These are phyloP conservation scores for Gari tellinella DNA, from an alignment of 2,888 invertebrate genomes.

Conservation along the genomic window DNA sequence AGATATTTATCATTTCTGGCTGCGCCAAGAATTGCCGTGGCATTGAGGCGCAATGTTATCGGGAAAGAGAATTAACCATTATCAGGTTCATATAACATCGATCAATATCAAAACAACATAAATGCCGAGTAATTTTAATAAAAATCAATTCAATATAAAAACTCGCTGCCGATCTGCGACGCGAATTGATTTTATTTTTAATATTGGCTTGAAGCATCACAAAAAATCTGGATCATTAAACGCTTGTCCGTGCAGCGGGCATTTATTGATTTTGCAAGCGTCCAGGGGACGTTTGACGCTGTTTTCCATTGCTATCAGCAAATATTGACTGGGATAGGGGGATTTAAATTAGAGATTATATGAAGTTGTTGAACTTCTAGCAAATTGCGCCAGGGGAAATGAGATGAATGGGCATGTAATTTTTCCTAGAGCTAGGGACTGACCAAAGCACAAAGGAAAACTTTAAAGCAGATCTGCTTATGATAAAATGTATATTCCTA, in stretches of 20 bases:
- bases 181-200: slow-evolving; percentile 12
- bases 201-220: neutral
- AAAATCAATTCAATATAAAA: slow-evolving; percentile 13
- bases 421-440: too few species aligned
- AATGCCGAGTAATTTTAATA: slow-evolving; percentile 9
- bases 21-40: neutral
- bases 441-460: too few species aligned
- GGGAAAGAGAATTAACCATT: too few species aligned
- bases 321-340: slow-evolving; percentile 20
- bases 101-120: slow-evolving; percentile 7
- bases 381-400: slow-evolving; percentile 12
- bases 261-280: slow-evolving; percentile 18
- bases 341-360: slow-evolving; percentile 43
- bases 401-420: too few species aligned
- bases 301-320: slow-evolving; percentile 27
- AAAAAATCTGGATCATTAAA: slow-evolving; percentile 13
- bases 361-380: slow-evolving; percentile 16
- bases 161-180: neutral
- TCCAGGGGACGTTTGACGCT: slow-evolving; percentile 30
- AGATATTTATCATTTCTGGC: neutral
- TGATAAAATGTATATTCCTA: too few species aligned
- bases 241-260: slow-evolving; percentile 4
- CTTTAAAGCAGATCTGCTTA: too few species aligned
- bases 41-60: too few species aligned
- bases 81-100: neutral